phyloP scores from a whole-genome alignment of 2,797 vertebrate genomes.

The Catostomus latipinnis region DNA sequence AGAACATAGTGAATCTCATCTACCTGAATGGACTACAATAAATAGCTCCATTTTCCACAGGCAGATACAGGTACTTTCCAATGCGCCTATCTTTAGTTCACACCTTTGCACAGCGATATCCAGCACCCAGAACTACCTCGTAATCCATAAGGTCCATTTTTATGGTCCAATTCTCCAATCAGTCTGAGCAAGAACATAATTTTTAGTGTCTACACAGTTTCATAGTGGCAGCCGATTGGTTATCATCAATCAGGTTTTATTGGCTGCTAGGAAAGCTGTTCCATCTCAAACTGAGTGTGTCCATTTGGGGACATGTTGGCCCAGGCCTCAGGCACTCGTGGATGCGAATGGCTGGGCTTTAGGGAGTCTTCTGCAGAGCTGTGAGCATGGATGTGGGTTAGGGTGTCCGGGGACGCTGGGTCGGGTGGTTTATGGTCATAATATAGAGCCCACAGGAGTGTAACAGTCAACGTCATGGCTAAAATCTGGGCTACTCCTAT shows the following conservation, averaged over 20 bases:
- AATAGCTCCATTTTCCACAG: too few relatives aligned
- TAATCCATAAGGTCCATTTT: slow-evolving; percentile 7
- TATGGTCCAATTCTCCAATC: slow-evolving; percentile 2
- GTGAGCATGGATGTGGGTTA: slow-evolving; percentile 65
- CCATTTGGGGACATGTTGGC: slow-evolving; percentile 69
- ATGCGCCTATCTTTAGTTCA: not conserved
- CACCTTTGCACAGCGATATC: not conserved
- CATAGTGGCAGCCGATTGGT: not conserved
- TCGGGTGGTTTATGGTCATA: slow-evolving; percentile 85
- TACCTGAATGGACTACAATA: too few relatives aligned
- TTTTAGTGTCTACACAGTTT: not conserved
- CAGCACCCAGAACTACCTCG: slow-evolving; percentile 2
- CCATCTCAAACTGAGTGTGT: slow-evolving; percentile 88
- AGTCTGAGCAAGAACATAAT: not conserved
- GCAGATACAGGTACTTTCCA: too few relatives aligned
- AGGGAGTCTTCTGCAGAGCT: slow-evolving; percentile 67
- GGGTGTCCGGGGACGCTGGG: slow-evolving; percentile 68
- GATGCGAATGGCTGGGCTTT: slow-evolving; percentile 54
- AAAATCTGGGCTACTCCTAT: slow-evolving; percentile 95
- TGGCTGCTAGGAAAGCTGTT: slow-evolving; percentile 78
- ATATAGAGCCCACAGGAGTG: slow-evolving; percentile 94
- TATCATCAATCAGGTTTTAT: not conserved
- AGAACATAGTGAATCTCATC: slow-evolving; percentile 23
- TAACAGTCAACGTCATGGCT: slow-evolving; percentile 95
- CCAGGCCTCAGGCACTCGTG: slow-evolving; percentile 78